These are phyloP conservation scores for Neostethus bicornis DNA, from an alignment of 2,797 vertebrate species.

Conservation along the genomic window DNA sequence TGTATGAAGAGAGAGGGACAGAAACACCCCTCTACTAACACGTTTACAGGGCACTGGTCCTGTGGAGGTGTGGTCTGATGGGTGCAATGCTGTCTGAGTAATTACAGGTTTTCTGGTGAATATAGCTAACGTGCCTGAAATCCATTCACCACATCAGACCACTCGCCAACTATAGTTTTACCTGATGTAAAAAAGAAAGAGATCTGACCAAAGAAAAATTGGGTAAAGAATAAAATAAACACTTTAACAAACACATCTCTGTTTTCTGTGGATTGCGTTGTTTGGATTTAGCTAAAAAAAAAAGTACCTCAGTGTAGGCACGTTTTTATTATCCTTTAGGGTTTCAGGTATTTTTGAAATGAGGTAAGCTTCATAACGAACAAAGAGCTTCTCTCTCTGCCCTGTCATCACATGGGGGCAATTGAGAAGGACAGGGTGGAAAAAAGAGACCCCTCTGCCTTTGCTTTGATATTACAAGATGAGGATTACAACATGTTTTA, in stretches of 20 bases:
- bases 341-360: slow-evolving; percentile 74
- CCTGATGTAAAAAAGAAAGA: slow-evolving; percentile 23
- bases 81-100: slow-evolving; percentile 81
- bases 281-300: slow-evolving; percentile 62
- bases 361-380: slow-evolving; percentile 73
- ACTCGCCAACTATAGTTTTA: slow-evolving; percentile 62
- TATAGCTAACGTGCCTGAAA: slow-evolving; percentile 81
- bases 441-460: slow-evolving; percentile 63
- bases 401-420: slow-evolving; percentile 71
- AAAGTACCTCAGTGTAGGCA: slow-evolving; percentile 56
- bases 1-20: slow-evolving; percentile 32
- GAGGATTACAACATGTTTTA: slow-evolving; percentile 56
- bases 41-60: slow-evolving; percentile 64
- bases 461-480: slow-evolving; percentile 60
- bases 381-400: slow-evolving; percentile 75
- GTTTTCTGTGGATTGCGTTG: slow-evolving; percentile 42
- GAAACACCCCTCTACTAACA: slow-evolving; percentile 78
- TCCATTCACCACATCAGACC: slow-evolving; percentile 63
- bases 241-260: slow-evolving; percentile 56
- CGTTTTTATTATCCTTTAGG: slow-evolving; percentile 64
- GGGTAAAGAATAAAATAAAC: slow-evolving; percentile 52
- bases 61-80: slow-evolving; percentile 73
- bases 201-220: slow-evolving; percentile 53
- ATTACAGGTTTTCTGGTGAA: slow-evolving; percentile 85
- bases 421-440: slow-evolving; percentile 58